Evolutionary conservation across 2,888 invertebrate species (phyloP).

Genomic region (Melikaiella ostensackeni): DNA sequence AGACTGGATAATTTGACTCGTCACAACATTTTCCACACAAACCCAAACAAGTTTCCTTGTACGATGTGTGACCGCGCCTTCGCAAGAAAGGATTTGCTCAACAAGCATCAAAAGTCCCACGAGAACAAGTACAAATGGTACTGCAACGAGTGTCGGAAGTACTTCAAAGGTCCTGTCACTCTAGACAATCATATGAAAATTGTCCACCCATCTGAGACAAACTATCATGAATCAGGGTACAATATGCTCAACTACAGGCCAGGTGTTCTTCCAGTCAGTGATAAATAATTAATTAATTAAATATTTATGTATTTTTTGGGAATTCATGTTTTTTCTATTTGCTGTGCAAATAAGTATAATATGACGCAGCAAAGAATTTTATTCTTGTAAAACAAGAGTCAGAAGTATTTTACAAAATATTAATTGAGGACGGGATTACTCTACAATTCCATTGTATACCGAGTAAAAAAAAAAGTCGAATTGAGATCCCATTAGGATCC

Average conservation of each 20-base stretch:
- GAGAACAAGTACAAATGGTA: conserved; percentile 68
- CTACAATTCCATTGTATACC: too few relatives aligned
- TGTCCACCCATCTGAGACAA: conserved; percentile 49
- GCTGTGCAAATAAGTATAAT: background rate
- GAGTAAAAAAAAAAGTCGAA: too few relatives aligned
- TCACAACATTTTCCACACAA: conserved; percentile 71
- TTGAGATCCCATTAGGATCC: too few relatives aligned
- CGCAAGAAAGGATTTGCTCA: conserved; percentile 70
- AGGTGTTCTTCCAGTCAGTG: background rate
- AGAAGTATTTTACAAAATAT: conserved; percentile 40
- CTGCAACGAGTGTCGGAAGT: conserved; percentile 68
- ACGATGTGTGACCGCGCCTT: conserved; percentile 70
- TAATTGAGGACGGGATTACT: background rate
- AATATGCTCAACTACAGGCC: conserved; percentile 18
- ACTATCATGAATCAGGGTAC: conserved; percentile 25
- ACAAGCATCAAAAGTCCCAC: conserved; percentile 72
- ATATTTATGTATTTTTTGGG: background rate
- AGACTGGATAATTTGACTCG: conserved; percentile 71
- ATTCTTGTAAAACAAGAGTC: too few relatives aligned
- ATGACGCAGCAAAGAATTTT: background rate
- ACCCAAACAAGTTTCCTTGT: conserved; percentile 72
- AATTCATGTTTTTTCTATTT: background rate
- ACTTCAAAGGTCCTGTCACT: conserved; percentile 67
- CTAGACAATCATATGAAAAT: conserved; percentile 65
- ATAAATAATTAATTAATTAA: background rate